Percentiles rank a stretch among this genome's conserved stretches.
Conservation (phyloP, 2,888 invertebrate species). For the Eristalis arbustorum region DNA sequence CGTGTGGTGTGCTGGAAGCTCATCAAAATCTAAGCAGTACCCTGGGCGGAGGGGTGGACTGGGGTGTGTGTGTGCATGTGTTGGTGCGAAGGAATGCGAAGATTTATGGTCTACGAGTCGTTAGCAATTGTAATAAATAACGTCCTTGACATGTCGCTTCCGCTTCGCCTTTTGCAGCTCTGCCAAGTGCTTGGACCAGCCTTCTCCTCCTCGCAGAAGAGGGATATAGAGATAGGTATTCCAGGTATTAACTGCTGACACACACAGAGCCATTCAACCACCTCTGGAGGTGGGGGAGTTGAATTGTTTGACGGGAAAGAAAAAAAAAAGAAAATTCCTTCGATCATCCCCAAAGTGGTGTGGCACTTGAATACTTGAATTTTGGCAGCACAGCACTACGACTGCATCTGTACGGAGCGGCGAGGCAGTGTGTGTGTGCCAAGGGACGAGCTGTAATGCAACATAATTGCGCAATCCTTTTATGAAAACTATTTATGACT, state of each 20-base stretch:
- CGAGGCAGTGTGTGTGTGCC: too few relatives aligned
- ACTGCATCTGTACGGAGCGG: background rate
- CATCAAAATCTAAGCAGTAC: slow-evolving; percentile 63
- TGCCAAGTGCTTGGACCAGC: slow-evolving; percentile 60
- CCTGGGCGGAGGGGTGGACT: background rate
- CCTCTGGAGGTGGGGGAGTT: background rate
- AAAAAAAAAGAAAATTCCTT: slow-evolving; percentile 34
- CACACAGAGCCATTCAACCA: slow-evolving; percentile 45
- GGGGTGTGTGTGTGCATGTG: slow-evolving; percentile 31
- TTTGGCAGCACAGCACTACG: slow-evolving; percentile 22
- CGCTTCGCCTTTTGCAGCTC: slow-evolving; percentile 67
- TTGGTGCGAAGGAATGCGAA: slow-evolving; percentile 64
- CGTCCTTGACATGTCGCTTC: slow-evolving; percentile 71
- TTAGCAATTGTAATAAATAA: slow-evolving; percentile 74
- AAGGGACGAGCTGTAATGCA: slow-evolving; percentile 58
- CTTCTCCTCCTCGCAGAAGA: background rate
- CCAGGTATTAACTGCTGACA: slow-evolving; percentile 67
- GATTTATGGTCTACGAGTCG: slow-evolving; percentile 73
- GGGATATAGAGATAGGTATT: slow-evolving; percentile 28
- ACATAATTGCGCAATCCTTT: slow-evolving; percentile 65
- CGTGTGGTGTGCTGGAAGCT: slow-evolving; percentile 21
- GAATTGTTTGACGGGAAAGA: background rate
- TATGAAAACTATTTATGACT: slow-evolving; percentile 61
- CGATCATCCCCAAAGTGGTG: slow-evolving; percentile 40
- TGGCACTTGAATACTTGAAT: slow-evolving; percentile 19